Conservation (phyloP, 1,140 invertebrate genomes). For the Acyrthosiphon pisum region DNA sequence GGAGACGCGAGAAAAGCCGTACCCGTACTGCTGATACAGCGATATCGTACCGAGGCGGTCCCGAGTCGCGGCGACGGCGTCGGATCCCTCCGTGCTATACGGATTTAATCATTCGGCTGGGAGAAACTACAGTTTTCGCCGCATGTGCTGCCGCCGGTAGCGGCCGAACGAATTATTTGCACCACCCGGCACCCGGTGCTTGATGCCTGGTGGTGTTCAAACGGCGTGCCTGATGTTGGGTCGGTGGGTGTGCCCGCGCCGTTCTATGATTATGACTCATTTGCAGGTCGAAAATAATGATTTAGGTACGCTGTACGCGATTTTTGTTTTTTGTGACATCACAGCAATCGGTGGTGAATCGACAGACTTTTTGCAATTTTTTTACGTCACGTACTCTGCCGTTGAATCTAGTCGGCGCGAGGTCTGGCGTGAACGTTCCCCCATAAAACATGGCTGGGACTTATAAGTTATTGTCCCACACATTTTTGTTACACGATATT, state of each 20-base stretch:
- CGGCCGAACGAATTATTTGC: slow-evolving; percentile 36
- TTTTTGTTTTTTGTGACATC: not conserved
- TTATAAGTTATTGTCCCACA: not conserved
- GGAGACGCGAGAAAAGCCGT: not conserved
- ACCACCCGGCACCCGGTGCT: not conserved
- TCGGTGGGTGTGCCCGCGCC: not conserved
- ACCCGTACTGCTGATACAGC: not conserved
- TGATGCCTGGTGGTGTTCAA: not conserved
- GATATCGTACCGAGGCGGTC: not conserved
- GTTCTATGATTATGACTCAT: not conserved
- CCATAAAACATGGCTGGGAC: not conserved
- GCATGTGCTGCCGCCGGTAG: slow-evolving; percentile 45
- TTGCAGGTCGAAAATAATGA: not conserved
- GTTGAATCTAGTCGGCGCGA: not conserved
- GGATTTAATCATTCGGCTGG: not conserved
- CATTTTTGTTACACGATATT: not conserved
- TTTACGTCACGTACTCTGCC: not conserved
- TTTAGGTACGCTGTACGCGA: too few species aligned
- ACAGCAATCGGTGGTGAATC: not conserved
- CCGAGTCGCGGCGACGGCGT: not conserved
- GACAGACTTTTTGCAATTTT: not conserved
- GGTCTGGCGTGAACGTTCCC: not conserved
- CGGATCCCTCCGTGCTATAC: slow-evolving; percentile 29
- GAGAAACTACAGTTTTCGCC: not conserved
- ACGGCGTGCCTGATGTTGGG: not conserved